These are phyloP conservation scores for Euura lappo DNA, from an alignment of 1,140 invertebrate species.

Conservation along the genomic window DNA sequence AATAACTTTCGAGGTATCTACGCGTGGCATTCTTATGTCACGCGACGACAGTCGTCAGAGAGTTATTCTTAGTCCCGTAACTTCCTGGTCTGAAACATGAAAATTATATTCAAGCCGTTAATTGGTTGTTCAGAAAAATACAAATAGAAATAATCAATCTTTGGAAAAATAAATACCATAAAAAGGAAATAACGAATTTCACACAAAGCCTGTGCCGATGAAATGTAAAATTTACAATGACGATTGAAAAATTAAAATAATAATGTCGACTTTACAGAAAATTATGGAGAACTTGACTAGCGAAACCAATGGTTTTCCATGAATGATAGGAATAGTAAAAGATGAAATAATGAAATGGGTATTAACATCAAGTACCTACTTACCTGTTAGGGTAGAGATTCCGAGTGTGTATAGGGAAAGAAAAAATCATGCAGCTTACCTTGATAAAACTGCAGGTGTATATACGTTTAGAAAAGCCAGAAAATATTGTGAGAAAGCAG, in stretches of 20 bases:
- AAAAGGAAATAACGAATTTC: too few species aligned
- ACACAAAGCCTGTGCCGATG: too few species aligned
- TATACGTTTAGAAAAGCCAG: not conserved
- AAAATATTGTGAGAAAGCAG: not conserved
- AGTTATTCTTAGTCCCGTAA: conserved; percentile 41
- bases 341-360: not conserved
- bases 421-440: conserved; percentile 1
- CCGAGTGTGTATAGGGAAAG: not conserved
- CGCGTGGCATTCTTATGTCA: conserved; percentile 27
- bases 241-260: too few species aligned
- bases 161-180: too few species aligned
- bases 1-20: conserved; percentile 1
- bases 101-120: conserved; percentile 3
- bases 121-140: not conserved
- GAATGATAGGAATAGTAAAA: conserved; percentile 9
- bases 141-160: conserved; percentile 8
- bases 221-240: too few species aligned
- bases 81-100: conserved; percentile 40
- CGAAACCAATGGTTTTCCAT: too few species aligned
- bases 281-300: too few species aligned
- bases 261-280: too few species aligned
- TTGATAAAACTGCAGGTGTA: not conserved
- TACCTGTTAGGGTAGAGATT: not conserved
- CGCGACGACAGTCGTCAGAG: conserved; percentile 52
- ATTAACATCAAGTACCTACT: not conserved